Evolutionary conservation across 2,113 vertebrate species (phyloP).

Genomic region (Theristicus caerulescens): DNA sequence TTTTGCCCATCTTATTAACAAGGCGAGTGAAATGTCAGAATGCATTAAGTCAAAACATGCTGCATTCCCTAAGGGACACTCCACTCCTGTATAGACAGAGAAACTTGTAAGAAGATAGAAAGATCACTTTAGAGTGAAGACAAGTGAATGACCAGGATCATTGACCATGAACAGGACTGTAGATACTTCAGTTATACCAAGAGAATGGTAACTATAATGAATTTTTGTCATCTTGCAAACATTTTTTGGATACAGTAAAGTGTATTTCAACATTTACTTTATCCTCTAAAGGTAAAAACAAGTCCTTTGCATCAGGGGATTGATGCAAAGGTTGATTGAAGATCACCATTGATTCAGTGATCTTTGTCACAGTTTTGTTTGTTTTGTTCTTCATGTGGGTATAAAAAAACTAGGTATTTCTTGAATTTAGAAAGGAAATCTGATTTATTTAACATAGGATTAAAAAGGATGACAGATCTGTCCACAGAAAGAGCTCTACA

Average conservation of each 20-base stretch:
- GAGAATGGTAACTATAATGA: neutral
- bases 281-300: neutral
- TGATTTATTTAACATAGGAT: neutral
- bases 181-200: neutral
- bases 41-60: slow-evolving; percentile 34
- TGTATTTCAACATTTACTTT: neutral
- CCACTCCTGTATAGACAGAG: neutral
- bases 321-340: too few relatives aligned
- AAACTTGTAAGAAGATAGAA: neutral
- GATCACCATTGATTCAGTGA: neutral
- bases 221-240: neutral
- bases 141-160: neutral
- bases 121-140: neutral
- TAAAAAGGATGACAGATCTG: neutral
- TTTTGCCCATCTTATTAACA: slow-evolving; percentile 35
- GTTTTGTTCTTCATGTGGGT: neutral
- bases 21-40: slow-evolving; percentile 51
- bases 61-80: slow-evolving; percentile 5
- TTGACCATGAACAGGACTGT: neutral
- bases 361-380: neutral
- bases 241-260: neutral
- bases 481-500: neutral
- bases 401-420: neutral
- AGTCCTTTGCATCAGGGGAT: neutral
- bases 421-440: neutral